These are phyloP conservation scores for Macrosiphum euphorbiae DNA, from an alignment of 2,888 invertebrate genomes.

Conservation along the genomic window DNA sequence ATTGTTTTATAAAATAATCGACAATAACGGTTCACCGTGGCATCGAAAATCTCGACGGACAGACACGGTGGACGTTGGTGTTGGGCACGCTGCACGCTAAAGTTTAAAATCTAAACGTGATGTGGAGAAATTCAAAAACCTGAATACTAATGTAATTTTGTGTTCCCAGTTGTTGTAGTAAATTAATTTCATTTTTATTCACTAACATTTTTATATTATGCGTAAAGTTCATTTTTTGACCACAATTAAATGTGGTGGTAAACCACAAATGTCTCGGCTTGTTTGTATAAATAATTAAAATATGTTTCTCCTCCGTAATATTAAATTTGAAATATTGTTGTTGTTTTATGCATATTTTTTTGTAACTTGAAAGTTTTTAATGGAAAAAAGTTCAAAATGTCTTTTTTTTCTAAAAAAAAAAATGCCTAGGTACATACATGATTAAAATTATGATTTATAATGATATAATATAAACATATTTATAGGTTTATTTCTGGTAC, in stretches of 20 bases:
- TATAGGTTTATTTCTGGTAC: background rate
- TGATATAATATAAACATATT: background rate
- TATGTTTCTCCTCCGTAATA: background rate
- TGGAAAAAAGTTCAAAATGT: slow-evolving; percentile 10
- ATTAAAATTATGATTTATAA: background rate
- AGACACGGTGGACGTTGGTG: background rate
- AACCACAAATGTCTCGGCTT: slow-evolving; percentile 29
- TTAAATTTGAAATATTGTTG: slow-evolving; percentile 28
- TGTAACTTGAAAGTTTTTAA: slow-evolving; percentile 21
- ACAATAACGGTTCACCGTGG: background rate
- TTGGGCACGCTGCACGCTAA: background rate
- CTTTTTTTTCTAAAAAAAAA: slow-evolving; percentile 4
- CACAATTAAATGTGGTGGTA: slow-evolving; percentile 16
- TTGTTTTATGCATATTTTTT: slow-evolving; percentile 11
- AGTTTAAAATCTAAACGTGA: background rate
- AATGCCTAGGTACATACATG: background rate
- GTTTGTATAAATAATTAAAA: slow-evolving; percentile 43
- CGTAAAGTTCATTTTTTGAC: slow-evolving; percentile 11
- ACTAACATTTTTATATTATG: background rate
- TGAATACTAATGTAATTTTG: background rate
- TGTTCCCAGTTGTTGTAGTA: background rate
- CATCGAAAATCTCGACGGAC: background rate
- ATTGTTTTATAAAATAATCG: background rate
- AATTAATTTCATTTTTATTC: slow-evolving; percentile 31
- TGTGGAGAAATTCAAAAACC: background rate